Evolutionary conservation across 2,888 invertebrate species (phyloP).

Genomic region (Thelaira solivaga): DNA sequence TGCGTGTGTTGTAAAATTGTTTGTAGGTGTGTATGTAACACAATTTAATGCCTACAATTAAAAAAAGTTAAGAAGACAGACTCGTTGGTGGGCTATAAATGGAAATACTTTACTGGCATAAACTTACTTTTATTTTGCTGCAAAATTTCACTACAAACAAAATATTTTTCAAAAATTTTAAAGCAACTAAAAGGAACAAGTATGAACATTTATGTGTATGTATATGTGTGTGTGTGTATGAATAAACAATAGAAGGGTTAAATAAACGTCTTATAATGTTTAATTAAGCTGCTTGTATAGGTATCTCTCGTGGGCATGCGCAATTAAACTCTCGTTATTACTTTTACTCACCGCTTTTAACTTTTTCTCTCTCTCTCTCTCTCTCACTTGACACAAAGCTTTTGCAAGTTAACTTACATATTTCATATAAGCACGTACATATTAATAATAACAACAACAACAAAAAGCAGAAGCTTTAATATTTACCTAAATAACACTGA

Average conservation of each 20-base stretch:
- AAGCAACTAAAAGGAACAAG: neutral
- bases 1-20: no score
- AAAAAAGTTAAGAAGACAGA: no score
- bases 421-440: neutral
- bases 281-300: neutral
- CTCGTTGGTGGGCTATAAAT: no score
- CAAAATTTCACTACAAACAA: no score
- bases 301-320: no score
- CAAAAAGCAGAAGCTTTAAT: no score
- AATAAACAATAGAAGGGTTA: slow-evolving; percentile 4
- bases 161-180: slow-evolving; percentile 21
- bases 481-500: slow-evolving; percentile 60
- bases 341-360: neutral
- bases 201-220: neutral
- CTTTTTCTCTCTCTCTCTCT: neutral
- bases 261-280: neutral
- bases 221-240: neutral
- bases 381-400: slow-evolving; percentile 2
- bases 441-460: neutral
- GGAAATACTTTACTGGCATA: no score
- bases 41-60: no score
- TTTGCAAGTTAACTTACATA: neutral
- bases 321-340: neutral
- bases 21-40: no score
- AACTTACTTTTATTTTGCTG: neutral